phyloP scores from a whole-genome alignment of 1,140 invertebrate genomes.

The Papilio dardanus region DNA sequence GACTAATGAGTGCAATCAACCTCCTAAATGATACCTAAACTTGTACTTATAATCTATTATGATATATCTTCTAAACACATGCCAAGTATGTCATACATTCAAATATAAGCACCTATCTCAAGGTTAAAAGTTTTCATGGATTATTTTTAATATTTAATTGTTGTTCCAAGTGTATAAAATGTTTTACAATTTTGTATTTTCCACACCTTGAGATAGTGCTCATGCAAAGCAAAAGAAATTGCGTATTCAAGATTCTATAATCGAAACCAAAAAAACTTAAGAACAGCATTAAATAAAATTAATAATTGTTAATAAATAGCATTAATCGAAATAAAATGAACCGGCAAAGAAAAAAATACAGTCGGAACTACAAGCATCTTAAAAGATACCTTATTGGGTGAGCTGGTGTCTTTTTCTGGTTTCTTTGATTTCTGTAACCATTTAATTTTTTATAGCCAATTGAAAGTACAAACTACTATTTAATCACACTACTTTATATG shows the following conservation, averaged over 20 bases:
- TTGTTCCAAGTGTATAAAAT: background rate
- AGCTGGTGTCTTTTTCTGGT: slow-evolving; percentile 78
- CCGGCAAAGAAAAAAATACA: slow-evolving; percentile 42
- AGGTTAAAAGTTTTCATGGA: background rate
- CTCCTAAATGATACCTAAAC: background rate
- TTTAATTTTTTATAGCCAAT: slow-evolving; percentile 55
- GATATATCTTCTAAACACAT: background rate
- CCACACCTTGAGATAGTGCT: background rate
- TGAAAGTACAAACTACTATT: slow-evolving; percentile 14
- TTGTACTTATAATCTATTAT: background rate
- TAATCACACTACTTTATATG: slow-evolving; percentile 5
- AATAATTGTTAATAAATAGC: slow-evolving; percentile 20
- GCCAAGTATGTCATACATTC: background rate
- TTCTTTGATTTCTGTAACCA: slow-evolving; percentile 82
- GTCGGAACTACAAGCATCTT: slow-evolving; percentile 46
- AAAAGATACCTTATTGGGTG: slow-evolving; percentile 77
- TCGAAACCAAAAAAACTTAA: slow-evolving; percentile 36
- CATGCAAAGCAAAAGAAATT: slow-evolving; percentile 4
- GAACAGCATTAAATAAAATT: slow-evolving; percentile 9
- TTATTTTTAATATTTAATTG: background rate
- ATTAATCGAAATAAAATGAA: slow-evolving; percentile 47
- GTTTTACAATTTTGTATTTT: background rate
- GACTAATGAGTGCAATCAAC: slow-evolving; percentile 41
- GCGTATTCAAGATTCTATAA: background rate
- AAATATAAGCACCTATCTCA: background rate